Conservation (phyloP, 2,888 invertebrate genomes). For the Caenorhabditis wallacei region DNA sequence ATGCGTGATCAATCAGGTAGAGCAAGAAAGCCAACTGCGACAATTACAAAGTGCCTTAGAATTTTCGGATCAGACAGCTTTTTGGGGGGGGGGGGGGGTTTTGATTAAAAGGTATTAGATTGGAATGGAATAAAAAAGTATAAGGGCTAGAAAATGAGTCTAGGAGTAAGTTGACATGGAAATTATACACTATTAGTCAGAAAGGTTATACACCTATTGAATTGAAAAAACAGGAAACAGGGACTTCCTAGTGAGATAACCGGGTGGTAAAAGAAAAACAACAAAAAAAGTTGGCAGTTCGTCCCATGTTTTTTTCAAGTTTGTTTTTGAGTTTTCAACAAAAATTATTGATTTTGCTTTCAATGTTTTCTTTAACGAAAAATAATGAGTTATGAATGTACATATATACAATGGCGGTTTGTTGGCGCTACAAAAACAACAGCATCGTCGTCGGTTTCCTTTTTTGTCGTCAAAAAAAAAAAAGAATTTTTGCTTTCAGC, state of each 20-base stretch:
- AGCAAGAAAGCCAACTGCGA: slow-evolving; percentile 26
- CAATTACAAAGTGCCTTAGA: slow-evolving; percentile 25
- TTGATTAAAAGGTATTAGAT: neutral
- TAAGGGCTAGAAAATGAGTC: neutral
- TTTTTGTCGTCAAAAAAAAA: slow-evolving; percentile 18
- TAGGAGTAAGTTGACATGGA: neutral
- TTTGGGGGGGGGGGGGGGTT: neutral
- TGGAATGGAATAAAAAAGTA: neutral
- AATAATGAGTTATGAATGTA: slow-evolving; percentile 64
- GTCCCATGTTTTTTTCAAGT: slow-evolving; percentile 12
- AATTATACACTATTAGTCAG: slow-evolving; percentile 8
- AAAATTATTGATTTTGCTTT: slow-evolving; percentile 34
- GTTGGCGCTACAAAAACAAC: slow-evolving; percentile 42
- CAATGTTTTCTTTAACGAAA: slow-evolving; percentile 34
- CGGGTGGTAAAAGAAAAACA: slow-evolving; percentile 2
- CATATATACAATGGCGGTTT: slow-evolving; percentile 52
- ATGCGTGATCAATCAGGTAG: slow-evolving; percentile 54
- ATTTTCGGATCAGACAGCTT: neutral
- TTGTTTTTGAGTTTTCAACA: slow-evolving; percentile 22
- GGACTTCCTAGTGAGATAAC: neutral
- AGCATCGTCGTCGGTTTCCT: slow-evolving; percentile 14
- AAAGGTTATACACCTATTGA: neutral
- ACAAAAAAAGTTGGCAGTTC: slow-evolving; percentile 14
- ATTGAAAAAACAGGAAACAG: neutral
- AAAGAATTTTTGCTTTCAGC: slow-evolving; percentile 18